A percentile compares a stretch with the other conserved stretches of the same genome.
Evolutionary conservation across 2,113 vertebrate genomes (phyloP).

Genomic region (Pipra filicauda): DNA sequence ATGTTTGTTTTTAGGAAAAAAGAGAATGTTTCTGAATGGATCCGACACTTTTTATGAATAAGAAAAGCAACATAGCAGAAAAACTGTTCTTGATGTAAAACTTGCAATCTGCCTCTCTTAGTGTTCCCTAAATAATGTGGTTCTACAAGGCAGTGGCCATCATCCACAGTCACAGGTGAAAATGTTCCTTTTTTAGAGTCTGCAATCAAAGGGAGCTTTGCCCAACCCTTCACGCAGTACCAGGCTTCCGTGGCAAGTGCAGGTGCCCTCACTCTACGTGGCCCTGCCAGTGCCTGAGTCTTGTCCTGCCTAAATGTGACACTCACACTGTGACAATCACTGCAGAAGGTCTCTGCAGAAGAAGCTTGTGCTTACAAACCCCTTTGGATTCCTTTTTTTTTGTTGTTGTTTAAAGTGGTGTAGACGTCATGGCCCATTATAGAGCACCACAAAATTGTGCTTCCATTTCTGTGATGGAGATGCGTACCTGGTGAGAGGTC

Average conservation of each 20-base stretch:
- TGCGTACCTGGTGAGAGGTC: background rate
- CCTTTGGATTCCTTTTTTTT: background rate
- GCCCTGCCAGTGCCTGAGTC: background rate
- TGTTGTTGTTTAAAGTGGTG: background rate
- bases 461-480: background rate
- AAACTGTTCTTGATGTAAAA: background rate
- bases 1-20: background rate
- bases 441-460: background rate
- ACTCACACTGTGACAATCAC: too few relatives aligned
- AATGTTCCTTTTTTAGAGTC: background rate
- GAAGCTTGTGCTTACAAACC: background rate
- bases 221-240: background rate
- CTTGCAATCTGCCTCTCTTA: background rate
- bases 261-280: accelerated
- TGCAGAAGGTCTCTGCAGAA: background rate
- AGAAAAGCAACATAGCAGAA: background rate
- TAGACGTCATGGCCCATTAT: accelerated
- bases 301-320: background rate
- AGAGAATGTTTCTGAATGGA: background rate
- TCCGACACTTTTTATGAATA: background rate
- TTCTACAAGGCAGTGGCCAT: background rate
- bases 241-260: background rate
- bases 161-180: background rate
- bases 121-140: background rate
- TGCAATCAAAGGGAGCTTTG: background rate